These are phyloP conservation scores for Heterodera filipjevi DNA, from an alignment of 2,888 invertebrate species.

Conservation along the genomic window DNA sequence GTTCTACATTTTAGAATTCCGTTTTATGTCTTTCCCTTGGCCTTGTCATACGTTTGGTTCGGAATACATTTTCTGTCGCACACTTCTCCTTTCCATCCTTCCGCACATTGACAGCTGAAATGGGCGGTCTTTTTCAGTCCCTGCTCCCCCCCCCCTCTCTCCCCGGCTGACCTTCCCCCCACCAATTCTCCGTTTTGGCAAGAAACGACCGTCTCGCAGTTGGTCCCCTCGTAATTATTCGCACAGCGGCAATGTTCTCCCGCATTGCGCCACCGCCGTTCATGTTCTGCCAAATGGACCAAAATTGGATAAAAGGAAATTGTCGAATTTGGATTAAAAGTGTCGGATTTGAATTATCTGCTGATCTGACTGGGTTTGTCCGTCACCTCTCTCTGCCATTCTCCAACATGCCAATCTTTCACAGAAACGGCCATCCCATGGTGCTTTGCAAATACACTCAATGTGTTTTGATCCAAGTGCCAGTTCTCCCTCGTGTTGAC, in stretches of 20 bases:
- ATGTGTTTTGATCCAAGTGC: slow-evolving; percentile 56
- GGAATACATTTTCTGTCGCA: slow-evolving; percentile 57
- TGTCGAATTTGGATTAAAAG: not conserved
- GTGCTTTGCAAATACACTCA: slow-evolving; percentile 60
- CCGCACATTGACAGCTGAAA: slow-evolving; percentile 55
- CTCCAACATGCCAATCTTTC: slow-evolving; percentile 63
- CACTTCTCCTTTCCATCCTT: slow-evolving; percentile 58
- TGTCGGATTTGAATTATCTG: not conserved
- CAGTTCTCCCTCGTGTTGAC: slow-evolving; percentile 58
- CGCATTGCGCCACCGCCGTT: slow-evolving; percentile 47
- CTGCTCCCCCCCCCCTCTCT: not conserved
- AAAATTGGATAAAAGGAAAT: not conserved
- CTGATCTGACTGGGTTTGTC: not conserved
- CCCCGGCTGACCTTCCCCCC: slow-evolving; percentile 39
- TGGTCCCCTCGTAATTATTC: slow-evolving; percentile 52
- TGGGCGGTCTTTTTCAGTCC: not conserved
- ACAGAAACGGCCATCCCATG: slow-evolving; percentile 62
- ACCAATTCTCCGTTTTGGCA: slow-evolving; percentile 54
- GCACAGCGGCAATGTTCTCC: slow-evolving; percentile 55
- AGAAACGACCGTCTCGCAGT: slow-evolving; percentile 54
- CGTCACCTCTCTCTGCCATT: slow-evolving; percentile 50
- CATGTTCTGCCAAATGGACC: slow-evolving; percentile 40
- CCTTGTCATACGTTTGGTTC: slow-evolving; percentile 59
- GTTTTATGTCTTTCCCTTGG: slow-evolving; percentile 36
- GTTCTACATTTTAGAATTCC: no score